These are phyloP conservation scores for Bradypus variegatus DNA, from an alignment of 2,797 vertebrate species.

Conservation along the genomic window DNA sequence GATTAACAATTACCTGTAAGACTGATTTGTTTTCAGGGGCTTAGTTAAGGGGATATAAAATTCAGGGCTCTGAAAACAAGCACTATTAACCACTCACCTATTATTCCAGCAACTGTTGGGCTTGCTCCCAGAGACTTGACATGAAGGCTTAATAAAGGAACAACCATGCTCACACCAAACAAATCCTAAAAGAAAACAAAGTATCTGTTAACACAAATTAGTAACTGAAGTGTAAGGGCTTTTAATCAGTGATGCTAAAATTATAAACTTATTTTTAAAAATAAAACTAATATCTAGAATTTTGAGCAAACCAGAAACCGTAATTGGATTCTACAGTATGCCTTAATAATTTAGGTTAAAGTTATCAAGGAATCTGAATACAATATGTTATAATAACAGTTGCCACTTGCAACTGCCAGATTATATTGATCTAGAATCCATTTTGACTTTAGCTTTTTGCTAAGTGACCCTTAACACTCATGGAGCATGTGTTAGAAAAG, in stretches of 20 bases:
- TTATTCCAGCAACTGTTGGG: constrained; percentile 87
- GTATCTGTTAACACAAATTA: not conserved
- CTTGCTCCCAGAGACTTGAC: constrained; percentile 92
- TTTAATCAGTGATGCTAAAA: not conserved
- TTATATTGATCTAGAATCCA: not conserved
- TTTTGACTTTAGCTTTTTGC: not conserved
- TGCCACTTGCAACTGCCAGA: not conserved
- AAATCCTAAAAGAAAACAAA: constrained; percentile 81
- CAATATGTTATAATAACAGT: not conserved
- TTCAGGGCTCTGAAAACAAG: not conserved
- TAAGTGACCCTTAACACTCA: not conserved
- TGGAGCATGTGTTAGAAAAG: not conserved
- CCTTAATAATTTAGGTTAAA: not conserved
- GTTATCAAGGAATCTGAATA: not conserved
- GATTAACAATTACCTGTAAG: not conserved
- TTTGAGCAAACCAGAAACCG: not conserved
- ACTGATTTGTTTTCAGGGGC: not conserved
- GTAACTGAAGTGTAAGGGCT: not conserved
- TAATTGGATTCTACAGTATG: not conserved
- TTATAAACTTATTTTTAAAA: not conserved
- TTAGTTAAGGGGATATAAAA: not conserved
- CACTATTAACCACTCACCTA: constrained; percentile 78
- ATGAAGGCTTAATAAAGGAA: constrained; percentile 91
- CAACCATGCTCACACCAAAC: constrained; percentile 96
- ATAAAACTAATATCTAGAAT: not conserved